Base-by-base conservation (phyloP, 1,140 invertebrate species). In the Microplitis demolitor region DNA sequence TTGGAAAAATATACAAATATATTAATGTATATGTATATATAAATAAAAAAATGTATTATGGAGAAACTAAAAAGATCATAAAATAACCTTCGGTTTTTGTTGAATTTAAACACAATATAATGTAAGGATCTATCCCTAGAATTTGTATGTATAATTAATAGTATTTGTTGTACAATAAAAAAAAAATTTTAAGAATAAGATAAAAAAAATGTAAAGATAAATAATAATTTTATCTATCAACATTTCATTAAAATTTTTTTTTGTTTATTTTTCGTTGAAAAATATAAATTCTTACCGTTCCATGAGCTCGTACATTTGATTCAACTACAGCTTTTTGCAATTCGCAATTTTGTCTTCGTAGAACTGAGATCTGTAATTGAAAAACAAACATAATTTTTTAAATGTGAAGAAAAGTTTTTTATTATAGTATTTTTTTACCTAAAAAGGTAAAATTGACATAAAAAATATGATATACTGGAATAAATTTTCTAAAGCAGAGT, bases 341-440 rank as follows among this genome's bases (percentile, higher is more conserved):
- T 56, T 87, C 85, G 31, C 69, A 81, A 45, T 86, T 87, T 68
- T 87, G 86, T 45, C 81, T 74, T 8, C 80, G 79, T 4, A 87
- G 66, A 8, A 84, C 68, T 13, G 83, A 82, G 62, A 87, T 86
- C 85, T 87, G 75, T 50, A 74, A 78, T 58, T 61, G 69, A 4
- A 64, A 63, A 72, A 37, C 74, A 16, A 16, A 64, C n/a, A n/a
- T n/a, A n/a, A n/a, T n/a, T n/a, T 4, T 51, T 62, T 62, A 14
- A 9, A 14, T 11, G 6, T 62, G 13, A 45, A 74, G 8, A 14
- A n/a, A n/a, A n/a, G n/a, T n/a, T 66, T 4, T 53, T 33, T 9
- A 8, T 37, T 50, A 35, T 24, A 2, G 34, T 33, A 31, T 31
- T 58, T 39, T 5, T 45, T 3, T 45, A 11, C 8, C 11, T 8